These are phyloP conservation scores for Campoletis sonorensis DNA, from an alignment of 1,140 invertebrate genomes.

Conservation along the genomic window DNA sequence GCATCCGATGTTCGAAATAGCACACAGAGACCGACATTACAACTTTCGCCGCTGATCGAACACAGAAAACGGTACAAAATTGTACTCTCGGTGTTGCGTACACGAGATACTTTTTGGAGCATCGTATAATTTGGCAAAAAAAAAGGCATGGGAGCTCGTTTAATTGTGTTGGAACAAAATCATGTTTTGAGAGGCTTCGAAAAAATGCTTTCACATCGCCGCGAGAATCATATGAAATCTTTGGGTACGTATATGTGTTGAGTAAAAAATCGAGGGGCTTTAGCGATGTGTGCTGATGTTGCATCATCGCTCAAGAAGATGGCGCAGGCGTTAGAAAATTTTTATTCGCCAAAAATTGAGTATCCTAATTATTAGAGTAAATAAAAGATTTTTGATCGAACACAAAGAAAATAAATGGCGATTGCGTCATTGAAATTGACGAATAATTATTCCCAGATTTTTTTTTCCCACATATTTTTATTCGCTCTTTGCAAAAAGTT, in stretches of 20 bases:
- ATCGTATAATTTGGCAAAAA: neutral
- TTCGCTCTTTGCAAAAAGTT: neutral
- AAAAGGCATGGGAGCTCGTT: neutral
- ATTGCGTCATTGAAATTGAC: neutral
- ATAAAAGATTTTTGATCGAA: too few species aligned
- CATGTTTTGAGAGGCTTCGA: too few species aligned
- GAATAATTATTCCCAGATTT: neutral
- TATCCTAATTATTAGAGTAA: too few species aligned
- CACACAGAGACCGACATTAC: slow-evolving; percentile 55
- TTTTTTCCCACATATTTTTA: neutral
- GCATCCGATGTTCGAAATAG: slow-evolving; percentile 64
- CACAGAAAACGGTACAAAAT: slow-evolving; percentile 43
- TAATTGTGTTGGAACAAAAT: neutral
- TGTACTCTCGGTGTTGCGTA: neutral
- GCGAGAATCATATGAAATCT: too few species aligned
- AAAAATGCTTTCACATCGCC: too few species aligned
- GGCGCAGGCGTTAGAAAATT: neutral
- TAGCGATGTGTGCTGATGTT: neutral
- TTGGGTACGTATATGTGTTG: too few species aligned
- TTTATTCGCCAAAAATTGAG: neutral
- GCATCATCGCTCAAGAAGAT: slow-evolving; percentile 1
- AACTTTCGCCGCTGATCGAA: slow-evolving; percentile 61
- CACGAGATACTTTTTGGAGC: slow-evolving; percentile 4
- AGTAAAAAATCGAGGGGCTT: too few species aligned
- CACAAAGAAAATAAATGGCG: too few species aligned